These are phyloP conservation scores for Rhimphoctona megacephalus DNA, from an alignment of 2,888 invertebrate genomes.

Conservation along the genomic window DNA sequence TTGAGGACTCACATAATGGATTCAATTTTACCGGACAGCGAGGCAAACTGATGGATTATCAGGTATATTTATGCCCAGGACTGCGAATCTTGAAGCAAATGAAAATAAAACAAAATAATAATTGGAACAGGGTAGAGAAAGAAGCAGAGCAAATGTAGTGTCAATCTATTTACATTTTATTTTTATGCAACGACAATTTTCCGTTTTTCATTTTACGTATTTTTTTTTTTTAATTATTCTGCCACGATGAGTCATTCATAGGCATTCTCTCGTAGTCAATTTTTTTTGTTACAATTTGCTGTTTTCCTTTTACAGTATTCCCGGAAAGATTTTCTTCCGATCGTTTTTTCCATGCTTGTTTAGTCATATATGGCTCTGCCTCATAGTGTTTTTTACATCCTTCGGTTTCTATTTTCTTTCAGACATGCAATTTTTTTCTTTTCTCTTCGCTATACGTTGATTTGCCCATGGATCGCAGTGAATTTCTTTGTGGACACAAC, in stretches of 20 bases:
- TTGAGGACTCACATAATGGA: not conserved
- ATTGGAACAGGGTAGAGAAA: not conserved
- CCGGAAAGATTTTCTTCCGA: not conserved
- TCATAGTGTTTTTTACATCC: not conserved
- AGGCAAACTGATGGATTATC: too few relatives aligned
- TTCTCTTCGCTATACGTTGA: not conserved
- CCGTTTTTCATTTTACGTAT: not conserved
- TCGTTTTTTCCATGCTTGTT: not conserved
- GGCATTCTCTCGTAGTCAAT: not conserved
- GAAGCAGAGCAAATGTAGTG: not conserved
- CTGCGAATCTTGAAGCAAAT: not conserved
- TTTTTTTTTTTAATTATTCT: not conserved
- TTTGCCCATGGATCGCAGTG: not conserved
- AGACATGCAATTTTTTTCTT: not conserved
- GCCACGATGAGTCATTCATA: not conserved
- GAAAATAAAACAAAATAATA: not conserved
- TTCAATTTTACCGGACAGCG: not conserved
- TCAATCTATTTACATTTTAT: constrained; percentile 20
- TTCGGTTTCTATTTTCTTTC: not conserved
- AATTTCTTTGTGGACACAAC: not conserved
- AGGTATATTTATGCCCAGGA: too few relatives aligned
- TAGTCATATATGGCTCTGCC: not conserved
- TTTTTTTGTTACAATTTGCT: not conserved
- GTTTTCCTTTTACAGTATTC: not conserved
- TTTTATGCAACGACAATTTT: constrained; percentile 5